Percentiles rank a stretch among this genome's conserved stretches.
Conservation (phyloP, 1,140 invertebrate genomes). For the Caenorhabditis briggsae region DNA sequence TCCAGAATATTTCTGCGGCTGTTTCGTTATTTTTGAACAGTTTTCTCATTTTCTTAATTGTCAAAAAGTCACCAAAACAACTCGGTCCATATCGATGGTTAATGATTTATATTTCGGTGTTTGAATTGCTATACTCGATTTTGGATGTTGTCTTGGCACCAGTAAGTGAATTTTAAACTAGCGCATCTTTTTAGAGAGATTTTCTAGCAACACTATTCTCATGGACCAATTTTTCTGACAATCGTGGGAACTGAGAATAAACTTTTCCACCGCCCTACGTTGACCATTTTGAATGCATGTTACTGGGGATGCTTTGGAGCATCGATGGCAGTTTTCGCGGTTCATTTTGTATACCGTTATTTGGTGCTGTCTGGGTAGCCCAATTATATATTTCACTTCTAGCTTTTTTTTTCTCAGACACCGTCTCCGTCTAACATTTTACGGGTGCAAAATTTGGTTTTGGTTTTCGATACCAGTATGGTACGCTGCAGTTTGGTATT, state of each 20-base stretch:
- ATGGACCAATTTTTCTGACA: background rate
- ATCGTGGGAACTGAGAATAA: background rate
- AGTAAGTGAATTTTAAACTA: background rate
- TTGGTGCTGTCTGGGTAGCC: background rate
- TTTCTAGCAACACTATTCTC: constrained; percentile 20
- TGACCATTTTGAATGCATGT: background rate
- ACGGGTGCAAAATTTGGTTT: background rate
- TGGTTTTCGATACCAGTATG: constrained; percentile 19
- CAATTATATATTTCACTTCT: no score
- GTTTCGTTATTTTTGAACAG: background rate
- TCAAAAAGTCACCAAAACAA: constrained; percentile 24
- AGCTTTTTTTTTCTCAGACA: no score
- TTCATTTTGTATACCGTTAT: constrained; percentile 9
- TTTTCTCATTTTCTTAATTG: background rate
- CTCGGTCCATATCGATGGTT: background rate
- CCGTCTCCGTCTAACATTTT: background rate
- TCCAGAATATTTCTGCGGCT: background rate
- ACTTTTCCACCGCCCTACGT: background rate
- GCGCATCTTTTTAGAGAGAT: no score
- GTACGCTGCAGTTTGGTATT: background rate
- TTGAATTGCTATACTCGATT: constrained; percentile 28
- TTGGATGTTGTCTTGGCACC: constrained; percentile 7
- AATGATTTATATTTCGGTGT: constrained; percentile 27
- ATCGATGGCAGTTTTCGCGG: constrained; percentile 2
- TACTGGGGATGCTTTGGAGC: constrained; percentile 20